Evolutionary conservation across 2,888 invertebrate species (phyloP).

Genomic region (Aproaerema taeniolella): DNA sequence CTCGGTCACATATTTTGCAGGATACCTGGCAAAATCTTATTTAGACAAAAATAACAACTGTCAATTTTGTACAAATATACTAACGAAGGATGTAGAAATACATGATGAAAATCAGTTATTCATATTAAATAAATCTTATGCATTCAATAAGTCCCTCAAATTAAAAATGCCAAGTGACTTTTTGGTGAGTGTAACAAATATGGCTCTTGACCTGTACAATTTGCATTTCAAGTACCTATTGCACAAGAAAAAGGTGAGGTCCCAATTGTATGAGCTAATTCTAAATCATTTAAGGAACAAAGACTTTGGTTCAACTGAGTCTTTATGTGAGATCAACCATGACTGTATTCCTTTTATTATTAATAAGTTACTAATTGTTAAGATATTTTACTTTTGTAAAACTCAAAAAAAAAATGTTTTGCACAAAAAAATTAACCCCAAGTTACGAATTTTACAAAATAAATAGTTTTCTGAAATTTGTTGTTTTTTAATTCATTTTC

Average conservation of each 20-base stretch:
- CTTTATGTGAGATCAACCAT: no score
- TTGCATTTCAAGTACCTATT: not conserved
- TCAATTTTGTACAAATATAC: not conserved
- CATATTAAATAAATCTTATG: slow-evolving; percentile 6
- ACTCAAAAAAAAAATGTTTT: not conserved
- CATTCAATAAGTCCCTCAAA: not conserved
- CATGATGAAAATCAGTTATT: slow-evolving; percentile 7
- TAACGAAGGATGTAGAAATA: slow-evolving; percentile 5
- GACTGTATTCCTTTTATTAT: not conserved
- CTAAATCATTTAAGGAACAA: no score
- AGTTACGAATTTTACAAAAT: not conserved
- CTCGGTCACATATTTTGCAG: slow-evolving; percentile 10
- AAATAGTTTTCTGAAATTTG: no score
- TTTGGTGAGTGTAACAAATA: not conserved
- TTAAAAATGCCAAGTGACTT: not conserved
- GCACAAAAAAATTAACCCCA: not conserved
- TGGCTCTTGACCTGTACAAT: not conserved
- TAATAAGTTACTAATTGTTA: not conserved
- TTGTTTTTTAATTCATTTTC: no score
- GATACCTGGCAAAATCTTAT: slow-evolving; percentile 8
- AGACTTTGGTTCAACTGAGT: no score
- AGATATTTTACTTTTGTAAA: not conserved
- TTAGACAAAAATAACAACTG: slow-evolving; percentile 3
- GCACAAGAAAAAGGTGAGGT: not conserved
- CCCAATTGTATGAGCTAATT: not conserved